A percentile compares a stretch with the other conserved stretches of the same genome.
Evolutionary conservation across 2,113 vertebrate species (phyloP).

Genomic region (Ondatra zibethicus): DNA sequence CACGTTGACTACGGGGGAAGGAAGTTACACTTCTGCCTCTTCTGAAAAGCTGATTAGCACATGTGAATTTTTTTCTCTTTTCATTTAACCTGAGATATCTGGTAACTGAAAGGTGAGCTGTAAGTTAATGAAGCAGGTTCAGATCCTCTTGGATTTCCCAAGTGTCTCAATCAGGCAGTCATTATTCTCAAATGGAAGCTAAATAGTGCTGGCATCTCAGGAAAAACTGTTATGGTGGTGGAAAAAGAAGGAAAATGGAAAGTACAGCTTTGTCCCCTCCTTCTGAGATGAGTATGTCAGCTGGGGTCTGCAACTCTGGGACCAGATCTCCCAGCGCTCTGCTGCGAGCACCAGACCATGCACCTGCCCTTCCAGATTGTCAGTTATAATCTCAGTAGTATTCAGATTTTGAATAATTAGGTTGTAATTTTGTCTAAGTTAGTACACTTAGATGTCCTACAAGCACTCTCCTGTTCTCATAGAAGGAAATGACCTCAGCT

Average conservation of each 20-base stretch:
- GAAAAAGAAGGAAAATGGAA: not conserved
- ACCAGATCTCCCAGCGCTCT: not conserved
- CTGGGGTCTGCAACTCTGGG: not conserved
- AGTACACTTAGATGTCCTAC: not conserved
- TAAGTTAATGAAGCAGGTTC: not conserved
- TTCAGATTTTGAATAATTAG: not conserved
- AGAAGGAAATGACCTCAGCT: not conserved
- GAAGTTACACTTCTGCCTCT: not conserved
- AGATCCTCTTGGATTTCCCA: not conserved
- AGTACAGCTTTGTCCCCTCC: not conserved
- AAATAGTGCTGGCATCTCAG: not conserved
- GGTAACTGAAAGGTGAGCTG: not conserved
- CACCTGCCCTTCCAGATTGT: not conserved
- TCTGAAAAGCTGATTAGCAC: not conserved
- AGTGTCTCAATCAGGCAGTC: not conserved
- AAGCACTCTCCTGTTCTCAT: not conserved
- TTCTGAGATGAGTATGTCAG: not conserved
- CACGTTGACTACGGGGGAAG: not conserved
- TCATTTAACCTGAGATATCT: not conserved
- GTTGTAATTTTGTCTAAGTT: not conserved
- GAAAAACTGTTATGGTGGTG: not conserved
- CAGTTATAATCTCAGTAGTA: not conserved
- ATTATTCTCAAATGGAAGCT: constrained; percentile 47
- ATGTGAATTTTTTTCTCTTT: not conserved
- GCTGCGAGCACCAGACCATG: not conserved